Conservation (phyloP, 2,797 vertebrate genomes). For the Labeo calbasu region DNA sequence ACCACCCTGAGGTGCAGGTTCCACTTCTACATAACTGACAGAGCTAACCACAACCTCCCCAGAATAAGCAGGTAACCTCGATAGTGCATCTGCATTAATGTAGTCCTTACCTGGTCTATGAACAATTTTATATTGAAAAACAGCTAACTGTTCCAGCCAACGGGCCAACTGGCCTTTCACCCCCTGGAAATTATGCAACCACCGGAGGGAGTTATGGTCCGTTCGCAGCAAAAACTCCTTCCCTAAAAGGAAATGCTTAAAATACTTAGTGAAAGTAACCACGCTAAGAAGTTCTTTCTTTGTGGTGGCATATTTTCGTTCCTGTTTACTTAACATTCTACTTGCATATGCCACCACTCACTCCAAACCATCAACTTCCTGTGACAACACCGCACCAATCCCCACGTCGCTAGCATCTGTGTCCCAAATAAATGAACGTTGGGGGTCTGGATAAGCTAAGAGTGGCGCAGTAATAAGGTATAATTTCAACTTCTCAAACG, state of each 20-base stretch:
- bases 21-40: background rate
- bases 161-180: background rate
- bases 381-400: no score
- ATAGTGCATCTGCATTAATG: background rate
- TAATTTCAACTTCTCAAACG: no score
- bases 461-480: conserved; percentile 4
- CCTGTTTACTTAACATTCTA: no score
- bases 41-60: background rate
- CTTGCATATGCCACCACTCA: no score
- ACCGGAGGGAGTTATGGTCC: background rate
- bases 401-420: no score
- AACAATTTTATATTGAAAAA: background rate
- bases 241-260: background rate
- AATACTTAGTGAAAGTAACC: no score
- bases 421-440: background rate
- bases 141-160: background rate
- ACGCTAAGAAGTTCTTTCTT: no score
- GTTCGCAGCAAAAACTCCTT: background rate
- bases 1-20: background rate
- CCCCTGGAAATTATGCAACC: background rate
- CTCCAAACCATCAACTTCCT: no score
- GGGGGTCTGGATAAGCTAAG: conserved; percentile 3
- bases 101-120: background rate
- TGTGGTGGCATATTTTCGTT: no score
- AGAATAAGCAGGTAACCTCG: background rate